Evolutionary conservation across 2,888 invertebrate genomes (phyloP).

Genomic region (Heterodera filipjevi): DNA sequence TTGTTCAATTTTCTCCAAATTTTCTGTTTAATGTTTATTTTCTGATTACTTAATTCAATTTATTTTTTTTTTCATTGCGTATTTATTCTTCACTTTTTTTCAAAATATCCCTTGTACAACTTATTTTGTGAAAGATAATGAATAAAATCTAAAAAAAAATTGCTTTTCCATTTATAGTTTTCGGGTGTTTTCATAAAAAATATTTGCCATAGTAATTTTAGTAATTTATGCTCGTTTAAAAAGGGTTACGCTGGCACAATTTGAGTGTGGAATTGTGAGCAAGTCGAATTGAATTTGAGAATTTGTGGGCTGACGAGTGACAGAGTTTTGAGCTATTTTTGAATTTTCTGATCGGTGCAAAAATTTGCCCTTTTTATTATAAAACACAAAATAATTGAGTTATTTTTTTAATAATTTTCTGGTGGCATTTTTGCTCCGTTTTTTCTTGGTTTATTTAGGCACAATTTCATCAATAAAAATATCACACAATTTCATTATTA

Average conservation of each 20-base stretch:
- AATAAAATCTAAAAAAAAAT: too few relatives aligned
- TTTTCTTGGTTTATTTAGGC: not conserved
- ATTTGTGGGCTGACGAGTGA: too few relatives aligned
- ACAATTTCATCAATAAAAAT: not conserved
- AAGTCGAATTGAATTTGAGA: not conserved
- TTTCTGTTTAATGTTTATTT: not conserved
- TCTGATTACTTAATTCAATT: not conserved
- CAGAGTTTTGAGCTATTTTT: not conserved
- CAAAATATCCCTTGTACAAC: too few relatives aligned
- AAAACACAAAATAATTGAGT: not conserved
- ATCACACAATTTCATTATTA: not conserved
- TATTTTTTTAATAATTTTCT: not conserved
- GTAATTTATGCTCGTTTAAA: too few relatives aligned
- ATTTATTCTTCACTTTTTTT: too few relatives aligned
- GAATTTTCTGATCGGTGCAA: not conserved
- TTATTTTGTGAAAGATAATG: too few relatives aligned
- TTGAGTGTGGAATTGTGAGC: not conserved
- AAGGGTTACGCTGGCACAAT: not conserved
- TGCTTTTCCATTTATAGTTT: too few relatives aligned
- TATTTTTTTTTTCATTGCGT: not conserved
- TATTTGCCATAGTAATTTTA: too few relatives aligned
- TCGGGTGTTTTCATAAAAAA: too few relatives aligned
- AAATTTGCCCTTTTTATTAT: not conserved
- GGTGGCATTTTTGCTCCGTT: not conserved
- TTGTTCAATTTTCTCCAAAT: not conserved